Conservation (phyloP, 2,888 invertebrate species). For the Fragum fragum region DNA sequence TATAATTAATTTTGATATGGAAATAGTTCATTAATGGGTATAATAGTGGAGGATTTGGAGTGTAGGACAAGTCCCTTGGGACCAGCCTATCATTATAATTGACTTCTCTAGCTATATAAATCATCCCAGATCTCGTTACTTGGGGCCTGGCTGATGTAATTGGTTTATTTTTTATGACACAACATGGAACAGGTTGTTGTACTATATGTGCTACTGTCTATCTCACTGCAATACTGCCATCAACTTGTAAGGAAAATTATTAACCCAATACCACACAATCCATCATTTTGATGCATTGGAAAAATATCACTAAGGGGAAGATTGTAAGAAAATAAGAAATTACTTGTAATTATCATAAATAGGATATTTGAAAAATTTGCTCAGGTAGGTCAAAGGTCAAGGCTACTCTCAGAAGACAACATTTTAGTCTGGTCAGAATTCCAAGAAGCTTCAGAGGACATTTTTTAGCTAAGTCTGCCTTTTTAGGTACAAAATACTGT, state of each 20-base stretch:
- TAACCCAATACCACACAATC: not conserved
- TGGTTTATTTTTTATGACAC: not conserved
- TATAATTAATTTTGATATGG: slow-evolving; percentile 3
- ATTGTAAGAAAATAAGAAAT: not conserved
- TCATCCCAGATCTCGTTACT: not conserved
- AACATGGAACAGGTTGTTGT: not conserved
- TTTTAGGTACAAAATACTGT: too few relatives aligned
- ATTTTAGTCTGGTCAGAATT: too few relatives aligned
- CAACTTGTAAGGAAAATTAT: too few relatives aligned
- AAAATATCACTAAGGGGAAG: not conserved
- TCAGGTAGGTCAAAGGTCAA: too few relatives aligned
- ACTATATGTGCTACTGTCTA: too few relatives aligned
- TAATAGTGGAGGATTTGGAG: not conserved
- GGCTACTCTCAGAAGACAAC: too few relatives aligned
- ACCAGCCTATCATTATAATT: not conserved
- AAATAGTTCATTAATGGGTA: not conserved
- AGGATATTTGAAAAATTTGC: too few relatives aligned
- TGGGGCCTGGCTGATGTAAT: not conserved
- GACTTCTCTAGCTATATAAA: not conserved
- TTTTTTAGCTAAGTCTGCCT: too few relatives aligned
- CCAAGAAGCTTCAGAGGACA: too few relatives aligned
- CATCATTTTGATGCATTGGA: not conserved
- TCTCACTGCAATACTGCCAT: too few relatives aligned
- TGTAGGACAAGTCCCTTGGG: not conserved
- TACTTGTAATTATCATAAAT: not conserved